Percentiles rank a stretch among this genome's conserved stretches.
phyloP scores from a whole-genome alignment of 1,140 invertebrate species.

The Papilio glaucus region DNA sequence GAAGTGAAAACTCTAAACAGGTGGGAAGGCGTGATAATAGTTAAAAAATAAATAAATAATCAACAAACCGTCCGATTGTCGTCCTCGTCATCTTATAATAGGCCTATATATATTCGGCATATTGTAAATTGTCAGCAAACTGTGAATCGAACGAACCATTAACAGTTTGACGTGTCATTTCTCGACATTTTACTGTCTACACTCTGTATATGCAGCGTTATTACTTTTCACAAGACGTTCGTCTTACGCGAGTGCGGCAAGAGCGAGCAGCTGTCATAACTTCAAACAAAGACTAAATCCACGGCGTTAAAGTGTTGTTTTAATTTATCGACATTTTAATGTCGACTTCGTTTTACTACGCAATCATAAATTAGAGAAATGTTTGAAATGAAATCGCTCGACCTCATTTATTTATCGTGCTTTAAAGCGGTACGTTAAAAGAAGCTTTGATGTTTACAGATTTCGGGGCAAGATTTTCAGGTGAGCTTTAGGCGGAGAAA shows the following conservation, averaged over 20 bases:
- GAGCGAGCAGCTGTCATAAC: slow-evolving; percentile 26
- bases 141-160: too few species aligned
- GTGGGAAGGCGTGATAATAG: too few species aligned
- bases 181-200: too few species aligned
- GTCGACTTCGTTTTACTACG: slow-evolving; percentile 25
- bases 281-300: slow-evolving; percentile 25
- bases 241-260: background rate
- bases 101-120: too few species aligned
- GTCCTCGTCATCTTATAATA: too few species aligned
- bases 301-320: background rate
- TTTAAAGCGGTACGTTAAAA: slow-evolving; percentile 27
- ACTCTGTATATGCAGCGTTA: too few species aligned
- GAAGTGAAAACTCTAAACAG: too few species aligned
- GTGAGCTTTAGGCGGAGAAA: slow-evolving; percentile 25
- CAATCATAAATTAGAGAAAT: slow-evolving; percentile 38
- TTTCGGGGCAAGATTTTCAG: slow-evolving; percentile 19
- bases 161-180: too few species aligned
- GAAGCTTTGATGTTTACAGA: slow-evolving; percentile 34
- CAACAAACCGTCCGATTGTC: too few species aligned
- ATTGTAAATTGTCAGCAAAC: too few species aligned
- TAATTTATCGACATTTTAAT: slow-evolving; percentile 35
- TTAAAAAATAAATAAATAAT: too few species aligned
- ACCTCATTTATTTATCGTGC: slow-evolving; percentile 33
- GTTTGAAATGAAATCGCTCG: slow-evolving; percentile 34
- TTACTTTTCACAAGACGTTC: background rate